These are phyloP conservation scores for Agrotis puta DNA, from an alignment of 2,888 invertebrate genomes.

Conservation along the genomic window DNA sequence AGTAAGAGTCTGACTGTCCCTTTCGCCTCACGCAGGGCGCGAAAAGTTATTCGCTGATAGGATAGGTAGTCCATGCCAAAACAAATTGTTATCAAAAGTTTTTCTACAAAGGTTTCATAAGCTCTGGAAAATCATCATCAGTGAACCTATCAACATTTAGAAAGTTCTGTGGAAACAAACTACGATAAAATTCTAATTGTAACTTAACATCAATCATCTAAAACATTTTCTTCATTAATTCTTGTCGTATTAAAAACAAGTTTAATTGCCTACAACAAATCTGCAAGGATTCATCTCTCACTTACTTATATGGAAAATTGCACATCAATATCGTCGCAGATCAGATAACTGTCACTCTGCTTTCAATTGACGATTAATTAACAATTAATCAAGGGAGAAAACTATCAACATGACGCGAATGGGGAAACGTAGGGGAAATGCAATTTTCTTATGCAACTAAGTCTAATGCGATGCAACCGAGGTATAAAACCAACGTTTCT, in stretches of 20 bases:
- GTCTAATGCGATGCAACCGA: conserved; percentile 85
- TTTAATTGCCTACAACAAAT: background rate
- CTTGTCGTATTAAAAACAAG: background rate
- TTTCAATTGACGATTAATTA: conserved; percentile 56
- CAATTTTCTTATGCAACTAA: conserved; percentile 89
- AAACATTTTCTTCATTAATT: background rate
- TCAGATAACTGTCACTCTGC: conserved; percentile 43
- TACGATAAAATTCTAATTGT: background rate
- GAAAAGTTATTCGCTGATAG: no score
- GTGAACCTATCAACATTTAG: background rate
- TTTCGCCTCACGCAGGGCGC: no score
- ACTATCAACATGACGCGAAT: conserved; percentile 51
- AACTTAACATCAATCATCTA: no score
- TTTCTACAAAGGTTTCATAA: background rate
- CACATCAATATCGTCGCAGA: conserved; percentile 21
- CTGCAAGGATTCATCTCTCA: background rate
- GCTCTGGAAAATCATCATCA: background rate
- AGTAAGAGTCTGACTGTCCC: no score
- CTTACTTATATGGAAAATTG: conserved; percentile 24
- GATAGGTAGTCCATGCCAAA: no score
- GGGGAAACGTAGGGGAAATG: conserved; percentile 81
- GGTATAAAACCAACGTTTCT: conserved; percentile 86
- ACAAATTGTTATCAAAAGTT: no score
- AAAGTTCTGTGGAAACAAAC: background rate
- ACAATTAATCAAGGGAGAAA: conserved; percentile 65